Percentiles rank a stretch among this genome's conserved stretches.
These are phyloP conservation scores for Mallotus villosus DNA, from an alignment of 2,797 vertebrate genomes.

Conservation along the genomic window DNA sequence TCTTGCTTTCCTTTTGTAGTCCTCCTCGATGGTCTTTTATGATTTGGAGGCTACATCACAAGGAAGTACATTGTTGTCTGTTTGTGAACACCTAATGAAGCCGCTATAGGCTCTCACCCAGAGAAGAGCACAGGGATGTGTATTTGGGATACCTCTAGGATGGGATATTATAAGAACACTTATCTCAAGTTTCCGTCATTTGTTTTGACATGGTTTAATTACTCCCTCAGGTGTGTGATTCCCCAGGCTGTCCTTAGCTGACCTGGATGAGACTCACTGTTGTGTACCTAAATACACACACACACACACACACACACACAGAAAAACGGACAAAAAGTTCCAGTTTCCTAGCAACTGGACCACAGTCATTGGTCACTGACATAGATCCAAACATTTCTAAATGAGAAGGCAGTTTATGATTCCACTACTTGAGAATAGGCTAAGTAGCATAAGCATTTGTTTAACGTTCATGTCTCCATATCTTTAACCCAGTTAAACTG, in stretches of 20 bases:
- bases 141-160: constrained; percentile 20
- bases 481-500: no score
- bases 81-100: no score
- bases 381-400: not conserved
- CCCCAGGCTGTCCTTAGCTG: constrained; percentile 52
- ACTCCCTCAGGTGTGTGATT: constrained; percentile 65
- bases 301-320: constrained; percentile 22
- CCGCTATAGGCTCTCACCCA: not conserved
- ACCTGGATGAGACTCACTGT: constrained; percentile 34
- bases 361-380: constrained; percentile 14
- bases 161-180: constrained; percentile 40
- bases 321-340: not conserved
- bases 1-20: not conserved
- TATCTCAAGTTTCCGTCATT: constrained; percentile 63
- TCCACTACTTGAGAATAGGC: not conserved
- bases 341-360: constrained; percentile 66
- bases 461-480: no score
- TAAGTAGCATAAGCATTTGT: no score
- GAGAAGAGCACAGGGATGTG: not conserved
- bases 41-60: not conserved
- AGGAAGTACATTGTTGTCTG: not conserved
- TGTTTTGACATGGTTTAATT: constrained; percentile 72
- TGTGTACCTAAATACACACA: constrained; percentile 19
- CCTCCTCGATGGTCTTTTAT: not conserved
- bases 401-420: constrained; percentile 28